phyloP scores from a whole-genome alignment of 2,888 invertebrate species.

The Margaritifera margaritifera region DNA sequence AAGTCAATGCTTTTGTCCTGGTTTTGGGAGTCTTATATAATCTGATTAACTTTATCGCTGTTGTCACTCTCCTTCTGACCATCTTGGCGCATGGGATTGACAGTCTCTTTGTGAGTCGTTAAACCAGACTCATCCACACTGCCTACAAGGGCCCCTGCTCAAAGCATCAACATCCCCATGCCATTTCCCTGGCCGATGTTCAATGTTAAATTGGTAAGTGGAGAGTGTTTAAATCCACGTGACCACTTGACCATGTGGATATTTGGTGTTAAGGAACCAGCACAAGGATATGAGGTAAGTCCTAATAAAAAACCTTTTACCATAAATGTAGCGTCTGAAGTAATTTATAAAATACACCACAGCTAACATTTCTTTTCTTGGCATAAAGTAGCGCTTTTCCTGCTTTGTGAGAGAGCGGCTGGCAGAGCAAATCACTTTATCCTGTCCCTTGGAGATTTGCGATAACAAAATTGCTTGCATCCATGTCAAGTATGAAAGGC shows the following conservation, averaged over 20 bases:
- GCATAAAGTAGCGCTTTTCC: constrained; percentile 19
- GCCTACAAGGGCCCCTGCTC: too few relatives aligned
- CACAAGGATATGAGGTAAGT: constrained; percentile 26
- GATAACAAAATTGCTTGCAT: constrained; percentile 24
- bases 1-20: too few relatives aligned
- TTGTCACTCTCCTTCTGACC: too few relatives aligned
- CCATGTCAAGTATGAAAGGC: constrained; percentile 29
- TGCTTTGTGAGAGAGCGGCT: constrained; percentile 15
- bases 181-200: constrained; percentile 5
- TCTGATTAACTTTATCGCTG: too few relatives aligned
- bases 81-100: too few relatives aligned
- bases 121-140: background rate
- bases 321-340: constrained; percentile 30
- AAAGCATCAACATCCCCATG: background rate
- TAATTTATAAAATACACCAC: constrained; percentile 25
- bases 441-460: constrained; percentile 15
- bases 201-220: constrained; percentile 1
- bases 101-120: too few relatives aligned
- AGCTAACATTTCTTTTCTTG: constrained; percentile 17
- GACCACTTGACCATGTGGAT: constrained; percentile 16
- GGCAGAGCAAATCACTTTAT: constrained; percentile 28
- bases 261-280: constrained; percentile 25
- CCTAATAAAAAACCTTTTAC: constrained; percentile 20
- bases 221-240: too few relatives aligned
- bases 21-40: too few relatives aligned